Conservation (phyloP, 2,797 vertebrate species). For the Zenarchopterus dispar region DNA sequence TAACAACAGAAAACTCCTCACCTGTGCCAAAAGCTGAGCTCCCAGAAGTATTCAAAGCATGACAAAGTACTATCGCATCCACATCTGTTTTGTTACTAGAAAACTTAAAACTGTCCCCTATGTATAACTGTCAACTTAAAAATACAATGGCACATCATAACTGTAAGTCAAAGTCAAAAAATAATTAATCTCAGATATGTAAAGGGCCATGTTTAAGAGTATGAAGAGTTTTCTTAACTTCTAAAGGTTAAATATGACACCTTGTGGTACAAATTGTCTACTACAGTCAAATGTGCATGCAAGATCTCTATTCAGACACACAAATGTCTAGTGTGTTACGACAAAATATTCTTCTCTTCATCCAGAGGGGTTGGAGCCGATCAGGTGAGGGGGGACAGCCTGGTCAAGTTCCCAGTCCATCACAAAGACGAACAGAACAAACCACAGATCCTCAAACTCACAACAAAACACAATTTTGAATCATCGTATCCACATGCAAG, state of each 20-base stretch:
- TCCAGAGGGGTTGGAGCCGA: no score
- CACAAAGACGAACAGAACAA: no score
- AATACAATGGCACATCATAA: neutral
- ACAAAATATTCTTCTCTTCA: no score
- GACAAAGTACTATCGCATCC: neutral
- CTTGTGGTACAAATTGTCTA: slow-evolving; percentile 63
- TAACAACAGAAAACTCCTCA: slow-evolving; percentile 14
- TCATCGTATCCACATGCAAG: no score
- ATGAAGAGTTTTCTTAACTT: slow-evolving; percentile 12
- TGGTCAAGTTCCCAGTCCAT: no score
- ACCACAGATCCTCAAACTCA: no score
- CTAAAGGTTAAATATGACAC: slow-evolving; percentile 62
- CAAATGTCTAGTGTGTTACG: no score
- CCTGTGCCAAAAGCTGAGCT: slow-evolving; percentile 14
- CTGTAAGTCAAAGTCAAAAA: neutral
- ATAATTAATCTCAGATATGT: slow-evolving; percentile 1
- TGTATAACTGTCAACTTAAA: neutral
- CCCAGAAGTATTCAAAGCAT: neutral
- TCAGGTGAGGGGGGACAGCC: no score
- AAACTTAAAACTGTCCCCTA: neutral
- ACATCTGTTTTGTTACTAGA: neutral
- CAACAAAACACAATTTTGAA: no score
- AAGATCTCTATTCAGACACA: no score
- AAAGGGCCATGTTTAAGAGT: neutral
- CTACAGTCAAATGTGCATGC: slow-evolving; percentile 35